Conservation (phyloP, 2,888 invertebrate genomes). For the Iselma pallidipennis region DNA sequence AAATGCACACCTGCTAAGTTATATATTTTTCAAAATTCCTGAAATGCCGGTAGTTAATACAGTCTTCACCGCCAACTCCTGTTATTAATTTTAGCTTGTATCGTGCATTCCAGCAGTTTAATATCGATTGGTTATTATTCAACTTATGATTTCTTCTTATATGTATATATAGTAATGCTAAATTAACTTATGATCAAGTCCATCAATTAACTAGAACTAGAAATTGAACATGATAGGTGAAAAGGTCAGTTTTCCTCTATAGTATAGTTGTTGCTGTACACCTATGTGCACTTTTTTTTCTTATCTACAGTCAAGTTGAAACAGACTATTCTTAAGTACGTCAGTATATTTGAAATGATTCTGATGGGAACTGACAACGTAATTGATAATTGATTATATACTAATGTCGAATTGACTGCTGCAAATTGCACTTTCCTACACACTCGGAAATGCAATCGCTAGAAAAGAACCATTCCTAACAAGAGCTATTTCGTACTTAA, state of each 20-base stretch:
- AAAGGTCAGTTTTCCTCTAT: constrained; percentile 8
- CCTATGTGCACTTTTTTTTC: not conserved
- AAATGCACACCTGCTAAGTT: constrained; percentile 41
- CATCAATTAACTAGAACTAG: constrained; percentile 11
- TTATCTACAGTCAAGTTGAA: not conserved
- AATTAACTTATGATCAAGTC: constrained; percentile 22
- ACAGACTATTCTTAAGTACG: not conserved
- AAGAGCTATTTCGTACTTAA: not conserved
- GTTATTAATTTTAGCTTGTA: constrained; percentile 42
- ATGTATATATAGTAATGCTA: constrained; percentile 11
- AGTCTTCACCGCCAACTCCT: constrained; percentile 45
- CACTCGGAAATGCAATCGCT: not conserved
- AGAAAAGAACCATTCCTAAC: not conserved
- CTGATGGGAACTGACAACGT: not conserved
- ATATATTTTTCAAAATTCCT: constrained; percentile 44
- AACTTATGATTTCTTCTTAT: constrained; percentile 23
- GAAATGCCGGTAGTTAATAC: constrained; percentile 48
- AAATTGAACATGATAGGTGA: constrained; percentile 8
- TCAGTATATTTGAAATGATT: not conserved
- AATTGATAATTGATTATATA: not conserved
- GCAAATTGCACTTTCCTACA: not conserved
- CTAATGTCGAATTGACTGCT: not conserved
- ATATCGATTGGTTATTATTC: constrained; percentile 37
- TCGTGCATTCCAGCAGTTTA: constrained; percentile 41
- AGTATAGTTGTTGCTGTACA: constrained; percentile 5